Conservation (phyloP, 2,888 invertebrate species). For the Lucinisca nassula region DNA sequence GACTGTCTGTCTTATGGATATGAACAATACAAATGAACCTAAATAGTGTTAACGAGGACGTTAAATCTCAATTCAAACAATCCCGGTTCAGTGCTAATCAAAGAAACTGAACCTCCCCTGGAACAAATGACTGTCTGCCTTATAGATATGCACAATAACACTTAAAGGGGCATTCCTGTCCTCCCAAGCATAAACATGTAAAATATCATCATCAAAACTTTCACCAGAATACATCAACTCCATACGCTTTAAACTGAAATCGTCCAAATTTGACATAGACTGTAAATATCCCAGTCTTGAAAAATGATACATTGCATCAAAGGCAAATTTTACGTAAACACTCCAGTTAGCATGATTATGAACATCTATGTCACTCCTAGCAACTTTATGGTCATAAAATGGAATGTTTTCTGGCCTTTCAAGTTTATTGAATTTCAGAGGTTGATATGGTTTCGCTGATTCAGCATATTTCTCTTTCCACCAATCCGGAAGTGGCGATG, state of each 20-base stretch:
- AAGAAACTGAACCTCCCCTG: constrained; percentile 63
- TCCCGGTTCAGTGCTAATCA: no score
- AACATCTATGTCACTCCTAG: constrained; percentile 77
- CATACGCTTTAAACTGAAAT: constrained; percentile 75
- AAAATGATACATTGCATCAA: constrained; percentile 75
- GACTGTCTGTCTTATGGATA: constrained; percentile 60
- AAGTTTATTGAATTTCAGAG: constrained; percentile 73
- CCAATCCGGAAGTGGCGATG: constrained; percentile 81
- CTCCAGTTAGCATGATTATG: constrained; percentile 79
- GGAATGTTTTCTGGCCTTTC: constrained; percentile 66
- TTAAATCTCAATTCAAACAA: no score
- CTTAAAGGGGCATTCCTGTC: constrained; percentile 35
- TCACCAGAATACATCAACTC: constrained; percentile 81
- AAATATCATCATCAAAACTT: constrained; percentile 78
- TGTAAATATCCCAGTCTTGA: constrained; percentile 58
- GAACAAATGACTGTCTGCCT: constrained; percentile 63
- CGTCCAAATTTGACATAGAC: constrained; percentile 63
- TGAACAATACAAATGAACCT: constrained; percentile 57
- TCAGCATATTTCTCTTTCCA: constrained; percentile 81
- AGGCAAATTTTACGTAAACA: constrained; percentile 74
- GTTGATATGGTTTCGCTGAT: constrained; percentile 53
- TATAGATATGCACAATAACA: constrained; percentile 65
- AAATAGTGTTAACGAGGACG: no score
- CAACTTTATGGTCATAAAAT: constrained; percentile 66
- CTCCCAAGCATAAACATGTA: constrained; percentile 80